phyloP scores from a whole-genome alignment of 2,113 vertebrate genomes.

The Hyaena hyaena region DNA sequence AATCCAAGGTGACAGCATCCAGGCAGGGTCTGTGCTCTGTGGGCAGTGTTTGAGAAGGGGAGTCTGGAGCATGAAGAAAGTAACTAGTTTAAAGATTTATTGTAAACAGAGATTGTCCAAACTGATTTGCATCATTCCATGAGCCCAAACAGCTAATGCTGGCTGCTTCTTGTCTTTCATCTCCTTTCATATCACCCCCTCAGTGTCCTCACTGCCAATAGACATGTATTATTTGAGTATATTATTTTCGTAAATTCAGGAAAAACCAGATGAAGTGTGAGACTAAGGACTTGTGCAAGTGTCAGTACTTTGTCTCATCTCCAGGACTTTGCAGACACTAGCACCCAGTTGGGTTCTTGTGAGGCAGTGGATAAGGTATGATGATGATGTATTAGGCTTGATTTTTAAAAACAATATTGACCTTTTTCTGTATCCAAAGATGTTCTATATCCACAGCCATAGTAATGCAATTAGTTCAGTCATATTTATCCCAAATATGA shows the following conservation, averaged over 20 bases:
- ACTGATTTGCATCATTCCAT: background rate
- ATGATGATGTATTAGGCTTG: background rate
- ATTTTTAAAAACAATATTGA: background rate
- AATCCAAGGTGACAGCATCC: conserved; percentile 67
- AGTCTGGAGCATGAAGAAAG: background rate
- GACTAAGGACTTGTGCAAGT: background rate
- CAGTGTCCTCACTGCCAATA: background rate
- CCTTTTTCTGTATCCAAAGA: background rate
- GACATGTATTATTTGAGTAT: background rate
- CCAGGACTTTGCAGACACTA: background rate
- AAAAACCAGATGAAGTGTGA: background rate
- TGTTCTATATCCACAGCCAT: background rate
- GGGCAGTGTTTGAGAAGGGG: background rate
- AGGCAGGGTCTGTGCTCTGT: conserved; percentile 55
- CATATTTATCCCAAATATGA: background rate
- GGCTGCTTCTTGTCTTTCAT: conserved; percentile 34
- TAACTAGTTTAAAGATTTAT: conserved; percentile 49
- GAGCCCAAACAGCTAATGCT: background rate
- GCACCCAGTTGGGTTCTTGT: fast-evolving
- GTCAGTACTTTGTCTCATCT: background rate
- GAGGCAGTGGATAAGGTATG: background rate
- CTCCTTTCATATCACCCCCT: background rate
- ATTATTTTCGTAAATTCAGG: background rate
- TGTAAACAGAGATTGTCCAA: conserved; percentile 59
- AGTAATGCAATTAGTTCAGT: background rate